These are phyloP conservation scores for Thalassoma bifasciatum DNA, from an alignment of 2,113 vertebrate genomes.

Conservation along the genomic window DNA sequence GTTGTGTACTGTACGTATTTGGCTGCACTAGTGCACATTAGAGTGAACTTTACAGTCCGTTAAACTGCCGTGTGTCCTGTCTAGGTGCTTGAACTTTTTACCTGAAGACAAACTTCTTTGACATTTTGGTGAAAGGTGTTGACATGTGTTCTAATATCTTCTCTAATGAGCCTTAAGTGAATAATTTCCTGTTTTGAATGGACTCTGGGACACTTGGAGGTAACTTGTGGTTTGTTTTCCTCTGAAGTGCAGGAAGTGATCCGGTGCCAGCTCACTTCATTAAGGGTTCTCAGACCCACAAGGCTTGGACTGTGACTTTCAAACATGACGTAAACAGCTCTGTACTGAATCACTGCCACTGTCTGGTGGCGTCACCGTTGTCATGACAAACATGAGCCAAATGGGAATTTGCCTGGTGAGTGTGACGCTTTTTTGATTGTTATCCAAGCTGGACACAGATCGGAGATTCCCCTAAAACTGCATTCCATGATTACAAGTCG, in stretches of 20 bases:
- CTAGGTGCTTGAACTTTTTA: slow-evolving; percentile 70
- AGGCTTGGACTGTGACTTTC: slow-evolving; percentile 20
- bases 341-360: slow-evolving; percentile 38
- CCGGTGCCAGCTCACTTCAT: slow-evolving; percentile 12
- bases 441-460: slow-evolving; percentile 6
- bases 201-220: neutral
- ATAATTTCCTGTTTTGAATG: neutral
- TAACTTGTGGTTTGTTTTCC: slow-evolving; percentile 2
- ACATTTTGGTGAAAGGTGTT: neutral
- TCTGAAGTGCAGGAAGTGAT: neutral
- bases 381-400: slow-evolving; percentile 41
- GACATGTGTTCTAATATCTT: neutral
- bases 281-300: slow-evolving; percentile 15
- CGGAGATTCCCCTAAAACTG: slow-evolving; percentile 23
- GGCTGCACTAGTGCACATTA: slow-evolving; percentile 7
- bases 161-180: neutral
- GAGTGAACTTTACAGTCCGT: slow-evolving; percentile 30
- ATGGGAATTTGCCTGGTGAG: slow-evolving; percentile 58
- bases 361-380: slow-evolving; percentile 45
- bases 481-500: neutral
- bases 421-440: slow-evolving; percentile 38
- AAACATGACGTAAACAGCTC: slow-evolving; percentile 19
- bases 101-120: slow-evolving; percentile 4
- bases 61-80: slow-evolving; percentile 48
- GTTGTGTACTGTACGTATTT: slow-evolving; percentile 27